phyloP scores from a whole-genome alignment of 1,140 invertebrate species.

The Limonius californicus region DNA sequence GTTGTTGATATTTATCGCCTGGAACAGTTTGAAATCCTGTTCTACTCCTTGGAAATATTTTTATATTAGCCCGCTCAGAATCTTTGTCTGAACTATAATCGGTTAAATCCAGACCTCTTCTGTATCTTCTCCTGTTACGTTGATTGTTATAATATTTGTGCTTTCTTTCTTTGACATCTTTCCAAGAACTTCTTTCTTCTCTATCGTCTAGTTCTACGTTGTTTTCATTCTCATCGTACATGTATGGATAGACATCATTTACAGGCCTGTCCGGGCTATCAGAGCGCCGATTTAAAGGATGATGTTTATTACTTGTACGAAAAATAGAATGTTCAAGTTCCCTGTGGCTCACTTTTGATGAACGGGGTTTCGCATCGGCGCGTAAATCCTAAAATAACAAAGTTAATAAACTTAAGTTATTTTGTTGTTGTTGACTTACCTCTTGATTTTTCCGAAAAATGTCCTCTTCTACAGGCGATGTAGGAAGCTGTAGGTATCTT shows the following conservation, averaged over 20 bases:
- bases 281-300: neutral
- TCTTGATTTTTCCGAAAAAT: too few species aligned
- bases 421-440: too few species aligned
- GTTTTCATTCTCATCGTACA: slow-evolving; percentile 17
- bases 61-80: neutral
- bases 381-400: too few species aligned
- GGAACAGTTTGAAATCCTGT: neutral
- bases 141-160: neutral
- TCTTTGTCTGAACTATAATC: neutral
- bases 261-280: slow-evolving; percentile 9
- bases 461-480: too few species aligned
- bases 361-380: too few species aligned
- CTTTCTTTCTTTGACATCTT: neutral
- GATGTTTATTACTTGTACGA: slow-evolving; percentile 12
- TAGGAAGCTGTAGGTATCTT: too few species aligned
- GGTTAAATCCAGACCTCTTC: neutral
- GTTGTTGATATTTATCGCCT: neutral
- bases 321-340: slow-evolving; percentile 8
- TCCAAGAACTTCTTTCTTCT: slow-evolving; percentile 14
- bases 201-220: slow-evolving; percentile 3
- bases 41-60: neutral
- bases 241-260: slow-evolving; percentile 23
- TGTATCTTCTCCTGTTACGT: neutral
- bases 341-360: too few species aligned
- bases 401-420: too few species aligned